Evolutionary conservation across 35 echinoderm and acorn worm species (phyloP), one percentile per base, ranked within the genome.

Genomic region (Strongylocentrotus purpuratus): DNA sequence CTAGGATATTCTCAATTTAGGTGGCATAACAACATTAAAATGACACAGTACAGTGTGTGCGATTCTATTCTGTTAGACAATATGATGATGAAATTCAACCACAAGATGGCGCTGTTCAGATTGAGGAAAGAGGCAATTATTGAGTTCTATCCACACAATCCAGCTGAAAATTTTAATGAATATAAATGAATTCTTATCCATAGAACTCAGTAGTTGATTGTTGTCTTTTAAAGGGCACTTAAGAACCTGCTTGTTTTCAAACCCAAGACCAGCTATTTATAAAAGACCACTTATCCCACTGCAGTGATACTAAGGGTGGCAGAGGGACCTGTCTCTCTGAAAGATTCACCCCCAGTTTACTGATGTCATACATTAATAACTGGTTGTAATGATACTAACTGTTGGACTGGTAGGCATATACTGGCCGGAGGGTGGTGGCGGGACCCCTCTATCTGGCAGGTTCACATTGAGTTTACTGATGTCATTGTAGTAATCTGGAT

Each of bases 401-500:
- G 48, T 93, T 18, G 91, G 91, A 14, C 91, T 58, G 31, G 91
- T 58, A n/a, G 91, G 91, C 87, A 93, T 93, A n/a, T 93, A 93
- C 4, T 89, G 91, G 35, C 91, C 91, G 1, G 91, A 18, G 11
- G 96, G 95, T 18, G 98, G 95, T 20, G 97, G 95, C 0, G 94
- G 31, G 22, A 94, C 93, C 33, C 94, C 91, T 31, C 32, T 58
- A 33, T 94, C 95, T 59, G 92, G 94, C 85, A 94, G 46, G 61
- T 95, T 95, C 32, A 94, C 94, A 60, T 86, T 95, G 45, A 99
- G 92, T 86, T 99, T 98, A 60, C 86, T 95, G 60, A 99, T 97
- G 60, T 99, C 98, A 94, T 99, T 99, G 88, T 99, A 99, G 89
- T 99, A 99, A 33, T 99, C 98, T 31, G 98, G 98, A 48, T 99